phyloP scores from a whole-genome alignment of 2,888 invertebrate genomes.

The Caenorhabditis sp. region DNA sequence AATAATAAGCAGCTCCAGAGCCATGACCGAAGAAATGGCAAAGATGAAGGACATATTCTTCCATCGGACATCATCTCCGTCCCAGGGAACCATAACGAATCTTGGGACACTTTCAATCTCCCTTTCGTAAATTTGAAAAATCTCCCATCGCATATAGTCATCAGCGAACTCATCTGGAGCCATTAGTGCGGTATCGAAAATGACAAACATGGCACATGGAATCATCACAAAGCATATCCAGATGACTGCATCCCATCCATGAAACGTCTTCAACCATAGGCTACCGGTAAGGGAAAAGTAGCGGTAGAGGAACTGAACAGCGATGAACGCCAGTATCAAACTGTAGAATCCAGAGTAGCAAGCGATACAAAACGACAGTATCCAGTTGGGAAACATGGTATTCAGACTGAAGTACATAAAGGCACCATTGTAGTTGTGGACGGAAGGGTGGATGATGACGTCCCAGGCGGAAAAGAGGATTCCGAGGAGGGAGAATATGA shows the following conservation, averaged over 20 bases:
- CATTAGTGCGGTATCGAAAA: neutral
- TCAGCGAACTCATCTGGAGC: neutral
- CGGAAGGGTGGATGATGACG: neutral
- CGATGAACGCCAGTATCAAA: neutral
- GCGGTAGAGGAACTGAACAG: neutral
- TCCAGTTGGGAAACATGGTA: neutral
- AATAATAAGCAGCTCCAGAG: neutral
- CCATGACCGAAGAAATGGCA: neutral
- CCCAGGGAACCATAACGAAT: neutral
- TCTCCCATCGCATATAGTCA: neutral
- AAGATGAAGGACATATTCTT: neutral
- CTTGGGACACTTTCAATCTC: neutral
- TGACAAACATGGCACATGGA: neutral
- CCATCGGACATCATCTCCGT: neutral
- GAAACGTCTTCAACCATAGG: neutral
- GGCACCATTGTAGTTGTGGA: neutral
- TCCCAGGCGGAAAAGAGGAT: neutral
- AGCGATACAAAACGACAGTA: neutral
- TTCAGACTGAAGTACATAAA: conserved; percentile 2
- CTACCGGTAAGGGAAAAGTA: neutral
- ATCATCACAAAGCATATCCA: neutral
- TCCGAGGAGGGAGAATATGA: neutral
- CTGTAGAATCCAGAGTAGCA: neutral
- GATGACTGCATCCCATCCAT: neutral
- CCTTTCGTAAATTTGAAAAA: neutral